Conservation (phyloP, 1,140 invertebrate genomes). For the Lepidurus packardi region DNA sequence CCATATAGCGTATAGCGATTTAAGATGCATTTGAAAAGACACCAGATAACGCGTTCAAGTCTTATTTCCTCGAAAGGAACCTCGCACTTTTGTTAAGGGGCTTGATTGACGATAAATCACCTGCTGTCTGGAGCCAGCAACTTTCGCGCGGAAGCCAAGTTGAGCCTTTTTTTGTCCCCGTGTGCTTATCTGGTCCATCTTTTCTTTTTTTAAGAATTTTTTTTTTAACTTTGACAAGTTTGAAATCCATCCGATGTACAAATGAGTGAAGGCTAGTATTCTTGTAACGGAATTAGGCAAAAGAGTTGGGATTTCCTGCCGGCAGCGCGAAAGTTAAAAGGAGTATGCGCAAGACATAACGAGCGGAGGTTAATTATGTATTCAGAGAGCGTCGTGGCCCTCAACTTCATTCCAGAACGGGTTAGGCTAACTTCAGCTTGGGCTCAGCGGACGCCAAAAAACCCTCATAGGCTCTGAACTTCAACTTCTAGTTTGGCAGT, state of each 20-base stretch:
- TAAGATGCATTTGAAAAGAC: constrained; percentile 13
- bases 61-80: neutral
- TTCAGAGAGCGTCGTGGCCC: neutral
- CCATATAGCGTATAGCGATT: neutral
- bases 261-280: neutral
- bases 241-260: constrained; percentile 15
- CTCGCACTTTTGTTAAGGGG: neutral
- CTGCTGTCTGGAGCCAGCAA: neutral
- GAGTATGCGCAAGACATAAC: neutral
- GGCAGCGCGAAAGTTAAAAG: neutral
- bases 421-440: neutral
- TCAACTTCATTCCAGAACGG: neutral
- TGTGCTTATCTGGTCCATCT: neutral
- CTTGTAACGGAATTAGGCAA: constrained; percentile 8
- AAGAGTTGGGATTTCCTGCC: neutral
- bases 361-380: constrained; percentile 10
- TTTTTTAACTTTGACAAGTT: neutral
- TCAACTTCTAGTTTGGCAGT: neutral
- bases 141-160: constrained; percentile 6
- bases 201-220: neutral
- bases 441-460: neutral
- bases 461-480: neutral
- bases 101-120: neutral
- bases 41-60: neutral
- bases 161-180: neutral